Conservation (phyloP, 1,140 invertebrate genomes). For the Popillia japonica region DNA sequence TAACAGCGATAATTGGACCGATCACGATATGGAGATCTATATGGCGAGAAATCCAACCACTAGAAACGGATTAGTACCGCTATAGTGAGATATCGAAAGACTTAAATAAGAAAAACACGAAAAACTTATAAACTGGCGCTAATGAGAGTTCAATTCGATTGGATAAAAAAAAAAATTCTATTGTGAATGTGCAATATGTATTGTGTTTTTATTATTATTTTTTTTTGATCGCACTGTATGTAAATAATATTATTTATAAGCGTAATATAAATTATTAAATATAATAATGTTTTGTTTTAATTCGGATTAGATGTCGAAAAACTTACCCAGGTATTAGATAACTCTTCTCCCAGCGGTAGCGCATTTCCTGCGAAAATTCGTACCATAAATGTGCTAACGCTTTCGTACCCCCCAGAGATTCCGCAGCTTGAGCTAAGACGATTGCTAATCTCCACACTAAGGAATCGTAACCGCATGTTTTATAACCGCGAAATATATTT, state of each 20-base stretch:
- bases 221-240: background rate
- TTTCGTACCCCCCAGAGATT: slow-evolving; percentile 78
- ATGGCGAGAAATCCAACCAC: slow-evolving; percentile 90
- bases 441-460: slow-evolving; percentile 85
- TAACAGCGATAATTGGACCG: slow-evolving; percentile 91
- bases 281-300: background rate
- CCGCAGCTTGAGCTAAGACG: slow-evolving; percentile 79
- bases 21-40: slow-evolving; percentile 95
- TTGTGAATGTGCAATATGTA: too few species aligned
- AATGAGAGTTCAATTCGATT: too few species aligned
- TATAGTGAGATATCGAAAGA: slow-evolving; percentile 54
- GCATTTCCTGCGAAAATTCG: slow-evolving; percentile 88
- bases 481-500: slow-evolving; percentile 65
- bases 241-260: background rate
- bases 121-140: background rate
- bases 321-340: slow-evolving; percentile 87
- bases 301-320: too few species aligned
- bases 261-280: background rate
- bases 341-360: slow-evolving; percentile 87
- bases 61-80: slow-evolving; percentile 82
- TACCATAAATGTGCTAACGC: slow-evolving; percentile 92
- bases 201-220: too few species aligned
- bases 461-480: slow-evolving; percentile 80
- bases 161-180: too few species aligned
- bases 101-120: background rate